Conservation (phyloP, 2,797 vertebrate genomes). For the Anguilla pacifica region DNA sequence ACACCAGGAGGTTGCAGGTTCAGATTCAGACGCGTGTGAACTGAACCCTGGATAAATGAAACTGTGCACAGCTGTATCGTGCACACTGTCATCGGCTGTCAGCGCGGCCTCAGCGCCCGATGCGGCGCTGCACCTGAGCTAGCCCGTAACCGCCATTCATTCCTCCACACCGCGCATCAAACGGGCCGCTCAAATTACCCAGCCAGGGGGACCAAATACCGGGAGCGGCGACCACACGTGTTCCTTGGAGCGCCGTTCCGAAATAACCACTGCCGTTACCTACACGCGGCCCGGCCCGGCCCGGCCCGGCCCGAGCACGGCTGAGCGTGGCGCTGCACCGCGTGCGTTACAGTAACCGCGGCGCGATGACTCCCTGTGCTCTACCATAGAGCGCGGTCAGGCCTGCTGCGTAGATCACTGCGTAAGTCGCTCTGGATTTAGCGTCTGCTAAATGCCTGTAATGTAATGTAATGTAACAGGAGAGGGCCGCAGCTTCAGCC, state of each 20-base stretch:
- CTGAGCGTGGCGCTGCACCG: not conserved
- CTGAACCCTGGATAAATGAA: no score
- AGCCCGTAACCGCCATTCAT: no score
- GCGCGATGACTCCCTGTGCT: not conserved
- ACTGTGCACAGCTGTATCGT: no score
- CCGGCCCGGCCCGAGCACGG: not conserved
- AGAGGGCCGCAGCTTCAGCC: not conserved
- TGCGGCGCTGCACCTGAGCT: no score
- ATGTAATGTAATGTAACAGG: no score
- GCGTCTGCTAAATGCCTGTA: no score
- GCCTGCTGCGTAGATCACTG: no score
- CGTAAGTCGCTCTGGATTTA: no score
- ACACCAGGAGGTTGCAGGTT: not conserved
- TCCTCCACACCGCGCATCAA: conserved; percentile 18
- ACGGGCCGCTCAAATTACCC: conserved; percentile 42
- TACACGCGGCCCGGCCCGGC: not conserved
- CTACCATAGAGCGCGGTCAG: not conserved
- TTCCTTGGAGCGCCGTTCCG: not conserved
- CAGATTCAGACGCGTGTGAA: not conserved
- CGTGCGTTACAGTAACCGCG: not conserved
- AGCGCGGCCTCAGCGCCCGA: no score
- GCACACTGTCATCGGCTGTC: no score
- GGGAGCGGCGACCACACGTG: not conserved
- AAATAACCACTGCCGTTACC: not conserved
- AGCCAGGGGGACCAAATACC: conserved; percentile 26